These are phyloP conservation scores for Tachypleus tridentatus DNA, from an alignment of 1,140 invertebrate genomes.

Conservation along the genomic window DNA sequence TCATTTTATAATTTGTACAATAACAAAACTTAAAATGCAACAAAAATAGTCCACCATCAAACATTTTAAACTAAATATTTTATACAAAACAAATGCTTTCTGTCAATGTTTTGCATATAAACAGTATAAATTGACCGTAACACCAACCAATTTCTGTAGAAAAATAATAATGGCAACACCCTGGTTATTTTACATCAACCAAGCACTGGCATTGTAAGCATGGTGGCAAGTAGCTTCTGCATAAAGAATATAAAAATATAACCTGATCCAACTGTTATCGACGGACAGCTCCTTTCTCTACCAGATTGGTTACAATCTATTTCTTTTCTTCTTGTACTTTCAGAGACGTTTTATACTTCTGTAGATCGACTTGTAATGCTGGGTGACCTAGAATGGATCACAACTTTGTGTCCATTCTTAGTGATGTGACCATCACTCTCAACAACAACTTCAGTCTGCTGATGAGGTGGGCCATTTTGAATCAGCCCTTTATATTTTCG, in stretches of 20 bases:
- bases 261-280: slow-evolving; percentile 16
- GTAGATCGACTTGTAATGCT: slow-evolving; percentile 63
- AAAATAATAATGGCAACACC: too few species aligned
- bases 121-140: too few species aligned
- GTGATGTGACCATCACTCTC: slow-evolving; percentile 66
- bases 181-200: background rate
- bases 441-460: slow-evolving; percentile 60
- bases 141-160: too few species aligned
- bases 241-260: slow-evolving; percentile 21
- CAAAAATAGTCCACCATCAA: too few species aligned
- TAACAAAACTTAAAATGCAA: too few species aligned
- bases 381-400: slow-evolving; percentile 71
- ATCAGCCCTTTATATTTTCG: slow-evolving; percentile 29
- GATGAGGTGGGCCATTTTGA: slow-evolving; percentile 32
- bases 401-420: slow-evolving; percentile 74
- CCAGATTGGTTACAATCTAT: slow-evolving; percentile 10
- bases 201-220: slow-evolving; percentile 14
- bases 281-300: slow-evolving; percentile 13
- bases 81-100: too few species aligned
- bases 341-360: slow-evolving; percentile 53
- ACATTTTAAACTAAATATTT: too few species aligned
- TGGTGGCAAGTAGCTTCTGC: slow-evolving; percentile 11
- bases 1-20: too few species aligned
- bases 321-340: slow-evolving; percentile 1
- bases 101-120: too few species aligned